Evolutionary conservation across 92 coral and sea anemone genomes (phyloP).

Genomic region (Siderastrea radians): DNA sequence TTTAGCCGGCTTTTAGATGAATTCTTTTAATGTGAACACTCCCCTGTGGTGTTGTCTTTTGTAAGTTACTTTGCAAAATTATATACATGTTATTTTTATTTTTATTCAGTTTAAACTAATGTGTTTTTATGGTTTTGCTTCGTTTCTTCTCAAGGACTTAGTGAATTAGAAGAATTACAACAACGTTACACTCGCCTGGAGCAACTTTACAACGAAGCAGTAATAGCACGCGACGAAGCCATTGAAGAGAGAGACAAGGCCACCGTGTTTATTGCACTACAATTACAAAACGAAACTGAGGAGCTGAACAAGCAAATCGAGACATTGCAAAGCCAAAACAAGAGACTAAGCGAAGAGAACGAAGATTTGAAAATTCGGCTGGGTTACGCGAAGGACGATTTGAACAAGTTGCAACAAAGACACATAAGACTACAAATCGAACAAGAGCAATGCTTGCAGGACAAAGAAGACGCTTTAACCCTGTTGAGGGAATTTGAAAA

Average conservation of each 20-base stretch:
- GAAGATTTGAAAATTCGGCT: conserved; percentile 82
- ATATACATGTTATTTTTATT: background rate
- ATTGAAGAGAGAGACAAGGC: conserved; percentile 90
- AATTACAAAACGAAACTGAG: conserved; percentile 81
- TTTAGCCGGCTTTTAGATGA: too few relatives aligned
- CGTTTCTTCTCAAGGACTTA: conserved; percentile 65
- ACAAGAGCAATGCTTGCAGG: conserved; percentile 76
- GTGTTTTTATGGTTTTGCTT: background rate
- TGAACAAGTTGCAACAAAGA: conserved; percentile 80
- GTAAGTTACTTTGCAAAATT: too few relatives aligned
- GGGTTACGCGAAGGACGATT: conserved; percentile 78
- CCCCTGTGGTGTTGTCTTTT: too few relatives aligned
- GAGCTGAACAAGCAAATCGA: conserved; percentile 75
- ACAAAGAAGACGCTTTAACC: conserved; percentile 65
- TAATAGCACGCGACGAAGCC: conserved; percentile 83
- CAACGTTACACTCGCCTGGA: conserved; percentile 76
- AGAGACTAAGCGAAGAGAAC: conserved; percentile 67
- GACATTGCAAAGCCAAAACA: conserved; percentile 55
- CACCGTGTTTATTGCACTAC: conserved; percentile 87
- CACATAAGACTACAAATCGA: conserved; percentile 90
- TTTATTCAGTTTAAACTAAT: background rate
- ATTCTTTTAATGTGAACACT: too few relatives aligned
- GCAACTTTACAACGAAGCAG: conserved; percentile 78
- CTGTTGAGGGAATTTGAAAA: conserved; percentile 59
- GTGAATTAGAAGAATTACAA: conserved; percentile 82